Percentiles rank a stretch among this genome's conserved stretches.
These are phyloP conservation scores for Tetranychus truncatus DNA, from an alignment of 2,888 invertebrate genomes.

Conservation along the genomic window DNA sequence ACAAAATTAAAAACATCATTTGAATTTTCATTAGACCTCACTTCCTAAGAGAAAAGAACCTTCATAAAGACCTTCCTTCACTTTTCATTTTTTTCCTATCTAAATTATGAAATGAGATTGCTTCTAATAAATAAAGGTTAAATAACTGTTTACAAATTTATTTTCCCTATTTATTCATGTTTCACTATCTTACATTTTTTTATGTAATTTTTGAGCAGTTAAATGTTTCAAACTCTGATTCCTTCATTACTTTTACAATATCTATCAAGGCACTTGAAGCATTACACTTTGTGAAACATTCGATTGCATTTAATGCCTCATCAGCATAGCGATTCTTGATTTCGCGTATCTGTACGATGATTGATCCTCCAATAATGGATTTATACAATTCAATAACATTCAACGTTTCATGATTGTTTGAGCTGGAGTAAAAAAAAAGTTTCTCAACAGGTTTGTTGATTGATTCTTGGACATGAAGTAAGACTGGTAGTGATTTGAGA, in stretches of 20 bases:
- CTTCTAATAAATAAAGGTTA: neutral
- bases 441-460: neutral
- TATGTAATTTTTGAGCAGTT: neutral
- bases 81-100: neutral
- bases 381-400: neutral
- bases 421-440: neutral
- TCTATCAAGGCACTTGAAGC: neutral
- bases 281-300: neutral
- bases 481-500: neutral
- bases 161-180: neutral
- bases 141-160: neutral
- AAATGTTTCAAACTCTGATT: neutral
- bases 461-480: neutral
- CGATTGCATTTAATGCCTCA: neutral
- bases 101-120: neutral
- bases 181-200: neutral
- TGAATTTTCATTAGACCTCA: neutral
- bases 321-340: neutral
- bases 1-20: neutral
- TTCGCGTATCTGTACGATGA: neutral
- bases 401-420: neutral
- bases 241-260: neutral
- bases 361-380: neutral
- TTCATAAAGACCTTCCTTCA: neutral
- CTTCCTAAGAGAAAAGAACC: neutral